These are phyloP conservation scores for Podotricha telesiphe DNA, from an alignment of 2,888 invertebrate genomes.

Conservation along the genomic window DNA sequence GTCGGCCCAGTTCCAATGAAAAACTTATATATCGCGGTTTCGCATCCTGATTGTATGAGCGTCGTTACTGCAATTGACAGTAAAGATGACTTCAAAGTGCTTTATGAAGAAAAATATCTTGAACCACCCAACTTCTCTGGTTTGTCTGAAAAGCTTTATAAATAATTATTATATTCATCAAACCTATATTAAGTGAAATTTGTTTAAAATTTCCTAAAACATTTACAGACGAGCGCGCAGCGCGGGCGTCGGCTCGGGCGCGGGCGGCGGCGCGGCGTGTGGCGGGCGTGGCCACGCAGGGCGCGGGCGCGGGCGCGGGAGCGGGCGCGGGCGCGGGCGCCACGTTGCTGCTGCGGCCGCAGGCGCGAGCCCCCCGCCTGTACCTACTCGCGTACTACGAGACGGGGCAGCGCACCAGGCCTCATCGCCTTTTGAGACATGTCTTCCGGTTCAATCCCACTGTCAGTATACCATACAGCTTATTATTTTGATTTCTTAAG, in stretches of 20 bases:
- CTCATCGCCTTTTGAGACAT: constrained; percentile 66
- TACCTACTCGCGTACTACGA: constrained; percentile 70
- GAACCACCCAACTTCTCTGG: constrained; percentile 78
- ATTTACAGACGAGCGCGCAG: constrained; percentile 66
- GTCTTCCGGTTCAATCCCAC: constrained; percentile 61
- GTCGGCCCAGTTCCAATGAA: constrained; percentile 86
- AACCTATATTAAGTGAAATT: no score
- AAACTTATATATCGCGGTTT: constrained; percentile 86
- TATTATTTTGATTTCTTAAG: no score
- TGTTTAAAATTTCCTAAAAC: no score
- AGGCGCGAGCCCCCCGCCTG: constrained; percentile 52
- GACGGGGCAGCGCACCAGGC: constrained; percentile 56
- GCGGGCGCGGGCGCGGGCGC: constrained; percentile 53
- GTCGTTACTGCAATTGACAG: constrained; percentile 62
- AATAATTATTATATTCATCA: background rate
- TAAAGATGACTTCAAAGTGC: constrained; percentile 54
- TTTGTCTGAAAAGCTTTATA: constrained; percentile 38
- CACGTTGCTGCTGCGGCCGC: constrained; percentile 62
- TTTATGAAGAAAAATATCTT: constrained; percentile 75
- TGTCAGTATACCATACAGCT: constrained; percentile 19
- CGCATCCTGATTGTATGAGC: constrained; percentile 87
- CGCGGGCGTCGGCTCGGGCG: constrained; percentile 54
- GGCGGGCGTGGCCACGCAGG: constrained; percentile 62
- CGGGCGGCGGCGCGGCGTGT: constrained; percentile 52
- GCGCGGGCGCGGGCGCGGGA: constrained; percentile 50